A percentile compares a stretch with the other conserved stretches of the same genome.
These are phyloP conservation scores for Melikaiella ostensackeni DNA, from an alignment of 2,888 invertebrate species.

Conservation along the genomic window DNA sequence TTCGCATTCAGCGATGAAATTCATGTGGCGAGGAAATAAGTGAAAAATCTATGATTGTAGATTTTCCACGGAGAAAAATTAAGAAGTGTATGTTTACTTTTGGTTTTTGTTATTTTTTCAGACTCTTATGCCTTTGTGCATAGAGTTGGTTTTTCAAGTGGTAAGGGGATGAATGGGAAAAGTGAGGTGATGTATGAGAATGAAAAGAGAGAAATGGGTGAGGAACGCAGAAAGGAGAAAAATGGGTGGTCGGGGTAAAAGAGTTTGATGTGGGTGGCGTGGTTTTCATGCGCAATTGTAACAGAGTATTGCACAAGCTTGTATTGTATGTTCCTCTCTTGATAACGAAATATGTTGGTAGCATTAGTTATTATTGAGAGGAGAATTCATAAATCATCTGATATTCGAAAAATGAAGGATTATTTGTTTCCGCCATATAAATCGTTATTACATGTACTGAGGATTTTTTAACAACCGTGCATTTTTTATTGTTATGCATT, in stretches of 20 bases:
- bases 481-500: not conserved
- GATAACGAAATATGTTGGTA: constrained; percentile 30
- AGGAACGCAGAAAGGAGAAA: constrained; percentile 22
- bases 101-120: constrained; percentile 16
- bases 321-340: constrained; percentile 14
- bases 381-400: constrained; percentile 26
- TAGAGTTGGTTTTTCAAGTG: constrained; percentile 31
- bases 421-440: constrained; percentile 13
- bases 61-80: constrained; percentile 11
- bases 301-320: constrained; percentile 21
- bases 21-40: not conserved
- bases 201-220: constrained; percentile 21
- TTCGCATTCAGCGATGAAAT: not conserved
- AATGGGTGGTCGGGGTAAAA: constrained; percentile 18
- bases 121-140: constrained; percentile 28
- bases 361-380: constrained; percentile 27
- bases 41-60: constrained; percentile 9
- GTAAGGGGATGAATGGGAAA: constrained; percentile 7
- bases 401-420: constrained; percentile 27
- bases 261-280: constrained; percentile 36
- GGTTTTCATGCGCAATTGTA: constrained; percentile 28
- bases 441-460: not conserved
- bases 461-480: not conserved
- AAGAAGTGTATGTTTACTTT: constrained; percentile 23
- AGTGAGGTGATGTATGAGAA: constrained; percentile 37